Evolutionary conservation across 2,113 vertebrate genomes (phyloP), one percentile per base, ranked within the genome.

Genomic region (Stercorarius parasiticus): DNA sequence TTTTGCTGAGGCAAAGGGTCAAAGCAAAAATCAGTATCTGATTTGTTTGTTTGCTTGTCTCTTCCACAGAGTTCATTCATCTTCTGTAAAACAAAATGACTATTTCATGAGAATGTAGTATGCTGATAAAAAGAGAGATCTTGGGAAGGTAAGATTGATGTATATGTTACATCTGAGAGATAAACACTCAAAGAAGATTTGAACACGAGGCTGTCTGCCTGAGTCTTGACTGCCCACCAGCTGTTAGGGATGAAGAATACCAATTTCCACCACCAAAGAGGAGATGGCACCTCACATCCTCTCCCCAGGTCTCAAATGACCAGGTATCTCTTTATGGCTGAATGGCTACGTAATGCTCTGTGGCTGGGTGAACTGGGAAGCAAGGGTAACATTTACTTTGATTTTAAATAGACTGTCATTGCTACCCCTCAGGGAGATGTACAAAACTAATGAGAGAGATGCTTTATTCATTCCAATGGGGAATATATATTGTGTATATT

Each of bases 11-110:
- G 55, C 52, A 94, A 56, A 91, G 22, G 15, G 32, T 92, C 38
- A 84, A 74, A 88, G 52, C 17, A 84, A 94, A 96, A 84, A 38
- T 38, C n/a, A 30, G 42, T 49, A 50, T 67, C 29, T 61, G 43
- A 45, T 86, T 66, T 55, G 38, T 42, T 96, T 81, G 59, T 69
- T 91, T 81, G 47, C 49, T 84, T 90, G 19, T 72, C 36, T 83
- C 36, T 82, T 77, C 43, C 76, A 71, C 26, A 61, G 17, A 87
- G 10, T 72, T 72, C 21, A 82, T 84, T 95, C 38, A 76, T 86
- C 87, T 79, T 71, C 49, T 85, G 9, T 56, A 72, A 82, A 85
- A 61, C 21, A 74, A 70, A 83, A 70, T 59, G 5, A 76, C 30
- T 79, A 45, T 87, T 90, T 93, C 65, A 91, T 67, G 50, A 91